Evolutionary conservation across 1,140 invertebrate species (phyloP).

Genomic region (Ips typographus): DNA sequence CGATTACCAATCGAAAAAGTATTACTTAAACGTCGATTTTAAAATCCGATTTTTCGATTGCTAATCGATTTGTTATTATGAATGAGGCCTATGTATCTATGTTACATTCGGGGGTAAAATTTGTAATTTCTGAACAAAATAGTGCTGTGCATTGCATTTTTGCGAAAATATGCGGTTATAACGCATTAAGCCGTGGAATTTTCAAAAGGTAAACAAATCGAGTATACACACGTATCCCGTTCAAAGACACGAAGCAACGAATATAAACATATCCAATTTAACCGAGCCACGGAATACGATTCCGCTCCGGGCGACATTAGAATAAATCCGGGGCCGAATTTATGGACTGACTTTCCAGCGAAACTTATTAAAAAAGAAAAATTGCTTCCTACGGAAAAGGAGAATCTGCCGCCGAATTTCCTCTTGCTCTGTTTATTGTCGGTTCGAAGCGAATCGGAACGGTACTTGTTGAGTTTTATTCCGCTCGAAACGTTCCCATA

Average conservation of each 20-base stretch:
- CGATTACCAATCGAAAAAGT: no score
- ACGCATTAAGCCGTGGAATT: no score
- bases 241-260: background rate
- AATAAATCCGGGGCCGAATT: slow-evolving; percentile 16
- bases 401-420: slow-evolving; percentile 14
- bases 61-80: no score
- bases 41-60: no score
- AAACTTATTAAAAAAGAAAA: slow-evolving; percentile 21
- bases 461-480: slow-evolving; percentile 8
- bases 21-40: no score
- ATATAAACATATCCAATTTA: slow-evolving; percentile 17
- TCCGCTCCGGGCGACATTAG: slow-evolving; percentile 20
- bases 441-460: slow-evolving; percentile 12
- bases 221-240: slow-evolving; percentile 1
- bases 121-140: no score
- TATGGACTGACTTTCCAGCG: slow-evolving; percentile 18
- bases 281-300: slow-evolving; percentile 14
- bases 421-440: slow-evolving; percentile 13
- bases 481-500: no score
- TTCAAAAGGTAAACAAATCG: background rate
- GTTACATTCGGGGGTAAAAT: no score
- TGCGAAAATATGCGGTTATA: background rate
- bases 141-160: no score
- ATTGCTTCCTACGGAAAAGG: slow-evolving; percentile 1
- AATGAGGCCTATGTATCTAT: no score